phyloP scores from a whole-genome alignment of 2,113 vertebrate genomes.

The Bagarius yarrelli region DNA sequence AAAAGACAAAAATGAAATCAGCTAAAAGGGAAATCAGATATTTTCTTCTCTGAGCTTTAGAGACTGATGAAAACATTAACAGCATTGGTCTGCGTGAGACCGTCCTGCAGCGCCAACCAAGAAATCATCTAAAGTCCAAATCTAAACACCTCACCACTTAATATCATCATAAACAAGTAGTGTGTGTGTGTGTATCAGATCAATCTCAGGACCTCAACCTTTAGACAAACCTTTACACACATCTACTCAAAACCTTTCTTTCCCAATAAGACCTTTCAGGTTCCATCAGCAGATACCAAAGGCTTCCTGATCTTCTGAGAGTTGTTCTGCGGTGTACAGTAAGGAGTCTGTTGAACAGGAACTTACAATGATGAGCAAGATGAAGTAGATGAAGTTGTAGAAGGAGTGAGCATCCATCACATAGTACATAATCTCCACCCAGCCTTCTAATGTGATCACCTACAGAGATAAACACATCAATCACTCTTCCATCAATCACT shows the following conservation, averaged over 20 bases:
- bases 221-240: no score
- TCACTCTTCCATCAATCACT: neutral
- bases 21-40: conserved; percentile 5
- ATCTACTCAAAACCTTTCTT: no score
- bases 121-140: no score
- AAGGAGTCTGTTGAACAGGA: neutral
- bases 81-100: no score
- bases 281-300: neutral
- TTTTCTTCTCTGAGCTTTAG: neutral
- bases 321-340: neutral
- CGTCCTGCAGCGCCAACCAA: no score
- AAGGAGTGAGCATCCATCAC: conserved; percentile 99
- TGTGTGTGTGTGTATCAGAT: no score
- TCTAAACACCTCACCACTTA: no score
- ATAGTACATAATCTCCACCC: conserved; percentile 99
- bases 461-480: conserved; percentile 48
- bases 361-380: conserved; percentile 98
- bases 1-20: conserved; percentile 15
- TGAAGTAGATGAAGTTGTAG: conserved; percentile 99
- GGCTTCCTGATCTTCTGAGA: neutral
- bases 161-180: no score
- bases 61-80: neutral
- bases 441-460: conserved; percentile 98
- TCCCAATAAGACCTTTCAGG: neutral
- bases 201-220: no score